Base-by-base conservation (phyloP, 2,113 vertebrate genomes). In the Herpailurus yagouaroundi region DNA sequence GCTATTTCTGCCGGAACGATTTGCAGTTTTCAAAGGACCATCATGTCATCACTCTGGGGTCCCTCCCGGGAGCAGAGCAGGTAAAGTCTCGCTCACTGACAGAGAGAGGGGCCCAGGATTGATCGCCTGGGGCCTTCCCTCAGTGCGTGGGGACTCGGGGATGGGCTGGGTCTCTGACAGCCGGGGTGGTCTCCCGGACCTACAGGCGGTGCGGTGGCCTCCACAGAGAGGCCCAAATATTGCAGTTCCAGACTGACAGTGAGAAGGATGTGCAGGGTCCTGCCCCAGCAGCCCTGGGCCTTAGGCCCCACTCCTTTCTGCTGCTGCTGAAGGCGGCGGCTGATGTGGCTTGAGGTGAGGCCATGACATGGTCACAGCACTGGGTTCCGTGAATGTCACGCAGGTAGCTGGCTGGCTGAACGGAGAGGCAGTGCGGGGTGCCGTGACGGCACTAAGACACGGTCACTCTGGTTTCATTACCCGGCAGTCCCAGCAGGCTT, bases 401-500 rank as follows among this genome's bases (percentile, higher is more conserved):
- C 9, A 11, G 45, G 19, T 2, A 21, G 31, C 31, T 33, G 21
- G 50, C 31, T 80, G 31, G 52, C 29, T 6, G 77, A 52, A 50
- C 1, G 13, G 33, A 50, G 50, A n/a, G 50, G 79, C 50, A 12
- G 2, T 9, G 21, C 8, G 57, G 23, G 57, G 57, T 21, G 57
- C 57, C 3, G 57, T 23, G 57, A 60, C 7, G 57, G 41, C 41
- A 31, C 36, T 52, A 14, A 10, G 38, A 29, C 0, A 13, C 19
- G 2, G 11, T 11, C 1, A 3, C 2, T 52, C 13, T 3, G 29
- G 36, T 10, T 23, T 69, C 19, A 1, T 16, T 1, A 4, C 33
- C 36, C 31, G 21, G 27, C 1, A 18, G 19, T 31, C 55, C n/a
- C 10, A 1, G 21, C 5, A 14, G 50, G 31, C 11, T 21, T 50